Evolutionary conservation across 2,888 invertebrate genomes (phyloP).

Genomic region (Hipparchia semele): DNA sequence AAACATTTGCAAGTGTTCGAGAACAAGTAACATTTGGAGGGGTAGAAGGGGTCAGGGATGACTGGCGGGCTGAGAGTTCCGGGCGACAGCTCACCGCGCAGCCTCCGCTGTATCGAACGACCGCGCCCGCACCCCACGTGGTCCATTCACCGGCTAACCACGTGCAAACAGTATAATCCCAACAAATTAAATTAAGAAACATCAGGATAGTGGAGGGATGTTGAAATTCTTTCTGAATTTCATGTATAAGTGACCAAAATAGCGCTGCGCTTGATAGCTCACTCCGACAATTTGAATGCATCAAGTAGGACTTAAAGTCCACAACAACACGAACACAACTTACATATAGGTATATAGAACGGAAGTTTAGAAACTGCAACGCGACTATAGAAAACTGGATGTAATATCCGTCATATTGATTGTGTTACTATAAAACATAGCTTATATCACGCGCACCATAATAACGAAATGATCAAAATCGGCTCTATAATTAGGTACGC

Average conservation of each 20-base stretch:
- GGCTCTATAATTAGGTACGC: too few relatives aligned
- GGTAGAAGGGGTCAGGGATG: conserved; percentile 53
- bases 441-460: too few relatives aligned
- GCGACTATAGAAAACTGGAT: neutral
- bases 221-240: neutral
- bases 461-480: too few relatives aligned
- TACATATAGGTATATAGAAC: too few relatives aligned
- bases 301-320: too few relatives aligned
- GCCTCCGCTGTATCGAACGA: conserved; percentile 60
- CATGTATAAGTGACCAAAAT: too few relatives aligned
- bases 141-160: conserved; percentile 53
- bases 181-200: conserved; percentile 12
- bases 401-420: too few relatives aligned
- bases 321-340: too few relatives aligned
- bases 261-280: neutral
- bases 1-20: conserved; percentile 34
- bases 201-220: neutral
- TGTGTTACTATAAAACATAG: too few relatives aligned
- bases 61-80: conserved; percentile 52
- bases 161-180: conserved; percentile 43
- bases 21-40: conserved; percentile 27
- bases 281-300: too few relatives aligned
- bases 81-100: conserved; percentile 54
- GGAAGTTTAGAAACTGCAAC: neutral
- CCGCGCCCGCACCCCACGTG: conserved; percentile 55